phyloP scores from a whole-genome alignment of 2,113 vertebrate genomes.

The Empidonax traillii region DNA sequence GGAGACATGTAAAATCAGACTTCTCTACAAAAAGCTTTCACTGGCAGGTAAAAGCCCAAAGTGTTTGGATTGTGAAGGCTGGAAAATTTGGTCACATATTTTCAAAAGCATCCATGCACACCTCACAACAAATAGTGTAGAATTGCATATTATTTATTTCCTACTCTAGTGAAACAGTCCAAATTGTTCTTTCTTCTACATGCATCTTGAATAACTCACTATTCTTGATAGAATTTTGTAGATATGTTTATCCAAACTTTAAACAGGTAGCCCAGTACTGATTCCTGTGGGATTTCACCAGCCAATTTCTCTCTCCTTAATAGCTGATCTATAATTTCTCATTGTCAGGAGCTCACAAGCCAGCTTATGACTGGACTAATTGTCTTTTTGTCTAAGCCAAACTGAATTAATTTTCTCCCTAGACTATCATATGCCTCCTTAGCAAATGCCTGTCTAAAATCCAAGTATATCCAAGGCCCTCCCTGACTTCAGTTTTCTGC shows the following conservation, averaged over 20 bases:
- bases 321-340: not conserved
- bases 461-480: not conserved
- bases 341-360: not conserved
- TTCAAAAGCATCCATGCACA: not conserved
- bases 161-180: not conserved
- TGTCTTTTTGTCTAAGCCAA: not conserved
- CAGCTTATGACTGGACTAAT: not conserved
- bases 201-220: not conserved
- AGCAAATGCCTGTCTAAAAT: not conserved
- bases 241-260: not conserved
- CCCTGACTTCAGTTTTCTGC: not conserved
- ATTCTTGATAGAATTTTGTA: not conserved
- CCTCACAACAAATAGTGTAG: not conserved
- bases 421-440: not conserved
- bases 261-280: not conserved
- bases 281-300: not conserved
- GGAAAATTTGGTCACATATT: not conserved
- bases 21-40: not conserved
- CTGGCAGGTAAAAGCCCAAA: not conserved
- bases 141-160: not conserved
- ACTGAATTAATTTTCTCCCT: constrained; percentile 2
- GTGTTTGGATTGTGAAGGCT: not conserved
- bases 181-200: not conserved
- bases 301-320: not conserved
- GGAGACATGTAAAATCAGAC: not conserved